Evolutionary conservation across 2,888 invertebrate species (phyloP), one percentile per base, ranked within the genome.

Genomic region (Drosophila atroscutellata): DNA sequence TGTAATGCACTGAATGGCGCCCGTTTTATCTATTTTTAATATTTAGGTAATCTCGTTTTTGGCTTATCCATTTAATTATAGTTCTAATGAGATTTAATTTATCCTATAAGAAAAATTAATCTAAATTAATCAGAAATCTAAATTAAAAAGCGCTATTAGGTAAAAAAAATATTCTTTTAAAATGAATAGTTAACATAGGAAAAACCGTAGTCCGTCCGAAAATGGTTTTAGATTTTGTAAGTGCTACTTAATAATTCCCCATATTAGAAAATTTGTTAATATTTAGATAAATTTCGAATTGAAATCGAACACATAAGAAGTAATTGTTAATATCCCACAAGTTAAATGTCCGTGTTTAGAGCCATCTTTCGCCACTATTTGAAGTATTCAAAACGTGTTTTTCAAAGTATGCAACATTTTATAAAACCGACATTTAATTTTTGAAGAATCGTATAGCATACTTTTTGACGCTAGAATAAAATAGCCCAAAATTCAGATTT

Each of bases 21-120:
- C 67, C 47, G 62, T 45, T 60, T 36, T 24, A 24, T 49, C 58
- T 81, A 77, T 76, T 80, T 80, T 65, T 77, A 80, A 70, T 42
- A n/a, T 51, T 50, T 20, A 69, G 45, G 59, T 28, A n/a, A 47
- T 3, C 30, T n/a, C 20, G 0, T 9, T 18, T 15, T 59, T 42
- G 26, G 60, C 73, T 81, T 79, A 59, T 34, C 24, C 57, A 60
- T 36, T 1, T 28, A 68, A 62, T 75, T 75, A 77, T 65, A 70
- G 28, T 61, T 20, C 52, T 62, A 47, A 52, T 65, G 78, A 62
- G 66, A 81, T 69, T 72, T 51, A 54, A 28, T 58, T 66, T 68
- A 68, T 66, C 76, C 62, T 66, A 36, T 55, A 72, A 55, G n/a
- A 36, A 56, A 45, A 65, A 67, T 30, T 2, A 9, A 9, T 30